Base-by-base conservation (phyloP, 2,888 invertebrate genomes). In the Oxystoma pomonae region DNA sequence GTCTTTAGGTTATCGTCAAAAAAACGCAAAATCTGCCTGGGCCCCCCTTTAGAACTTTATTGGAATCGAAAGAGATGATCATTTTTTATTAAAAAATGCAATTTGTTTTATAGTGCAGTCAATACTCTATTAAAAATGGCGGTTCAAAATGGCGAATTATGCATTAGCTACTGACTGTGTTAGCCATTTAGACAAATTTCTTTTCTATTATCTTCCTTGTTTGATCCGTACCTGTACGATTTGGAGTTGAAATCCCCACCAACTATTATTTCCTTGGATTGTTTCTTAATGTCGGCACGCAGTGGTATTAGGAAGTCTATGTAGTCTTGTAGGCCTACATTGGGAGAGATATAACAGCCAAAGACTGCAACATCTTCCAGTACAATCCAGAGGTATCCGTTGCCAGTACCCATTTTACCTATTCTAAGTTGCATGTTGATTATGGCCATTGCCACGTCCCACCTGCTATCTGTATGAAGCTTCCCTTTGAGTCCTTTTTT, bases 231-330 rank as follows among this genome's bases (percentile, higher is more conserved):
- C 20, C 16, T 2, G 3, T 20, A 22, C n/a, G 62, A 61, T 16
- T 62, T 62, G n/a, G 62, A 58, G 21, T 65, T 62, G 35, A 65
- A 65, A 51, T 65, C 62, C n/a, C 65, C 65, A 16, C 55, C 57
- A 1, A 51, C 20, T 7, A 51, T 50, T 19, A 19, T 20, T 51
- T 59, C 51, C 20, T 51, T 59, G 1, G 51, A 50, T 7, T 59
- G 59, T 9, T 19, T 51, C n/a, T 16, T 50, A 20, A 59, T 59
- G 18, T 52, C 52, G 2, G 5, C 16, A 17, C 52, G 50, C 7
- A 59, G 16, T 18, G 50, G 16, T 19, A 20, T 3, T 21, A 59
- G 51, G 52, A 51, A 59, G 1, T 52, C 51, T 19, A 19, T 50
- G 18, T 21, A 51, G 7, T 49, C 18, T 50, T 51, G 20, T 12